These are phyloP conservation scores for Paraplagusia blochii DNA, from an alignment of 2,113 vertebrate genomes.

Conservation along the genomic window DNA sequence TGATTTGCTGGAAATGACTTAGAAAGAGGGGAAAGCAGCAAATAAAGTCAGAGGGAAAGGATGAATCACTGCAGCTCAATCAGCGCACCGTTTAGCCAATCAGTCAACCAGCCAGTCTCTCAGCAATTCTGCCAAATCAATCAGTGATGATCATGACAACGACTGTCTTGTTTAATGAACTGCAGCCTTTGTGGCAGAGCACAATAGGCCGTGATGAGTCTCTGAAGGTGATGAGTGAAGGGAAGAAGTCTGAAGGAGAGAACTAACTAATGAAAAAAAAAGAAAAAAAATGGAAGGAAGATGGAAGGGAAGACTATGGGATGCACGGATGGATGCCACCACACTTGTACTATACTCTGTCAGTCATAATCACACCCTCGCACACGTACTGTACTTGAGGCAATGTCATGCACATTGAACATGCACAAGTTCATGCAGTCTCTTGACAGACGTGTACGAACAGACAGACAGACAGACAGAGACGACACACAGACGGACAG, in stretches of 20 bases:
- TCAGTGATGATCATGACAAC: slow-evolving; percentile 61
- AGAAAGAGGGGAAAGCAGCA: slow-evolving; percentile 24
- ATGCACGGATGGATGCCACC: slow-evolving; percentile 53
- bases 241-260: slow-evolving; percentile 37
- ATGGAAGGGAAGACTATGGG: slow-evolving; percentile 42
- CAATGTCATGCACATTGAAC: slow-evolving; percentile 84
- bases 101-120: slow-evolving; percentile 50
- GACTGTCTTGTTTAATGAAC: slow-evolving; percentile 72
- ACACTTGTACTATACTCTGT: slow-evolving; percentile 46
- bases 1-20: slow-evolving; percentile 70
- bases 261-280: slow-evolving; percentile 22
- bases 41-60: slow-evolving; percentile 35
- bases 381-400: slow-evolving; percentile 57
- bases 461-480: slow-evolving; percentile 20
- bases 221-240: slow-evolving; percentile 58
- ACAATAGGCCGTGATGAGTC: slow-evolving; percentile 86
- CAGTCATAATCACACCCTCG: slow-evolving; percentile 27
- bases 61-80: slow-evolving; percentile 57
- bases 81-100: slow-evolving; percentile 53
- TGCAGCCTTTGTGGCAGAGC: slow-evolving; percentile 83
- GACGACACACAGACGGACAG: slow-evolving; percentile 35
- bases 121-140: slow-evolving; percentile 62
- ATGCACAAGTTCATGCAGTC: slow-evolving; percentile 89
- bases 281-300: slow-evolving; percentile 11
- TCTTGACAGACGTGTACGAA: slow-evolving; percentile 29